Base-by-base conservation (phyloP, 2,113 vertebrate species). In the Eptesicus fuscus region DNA sequence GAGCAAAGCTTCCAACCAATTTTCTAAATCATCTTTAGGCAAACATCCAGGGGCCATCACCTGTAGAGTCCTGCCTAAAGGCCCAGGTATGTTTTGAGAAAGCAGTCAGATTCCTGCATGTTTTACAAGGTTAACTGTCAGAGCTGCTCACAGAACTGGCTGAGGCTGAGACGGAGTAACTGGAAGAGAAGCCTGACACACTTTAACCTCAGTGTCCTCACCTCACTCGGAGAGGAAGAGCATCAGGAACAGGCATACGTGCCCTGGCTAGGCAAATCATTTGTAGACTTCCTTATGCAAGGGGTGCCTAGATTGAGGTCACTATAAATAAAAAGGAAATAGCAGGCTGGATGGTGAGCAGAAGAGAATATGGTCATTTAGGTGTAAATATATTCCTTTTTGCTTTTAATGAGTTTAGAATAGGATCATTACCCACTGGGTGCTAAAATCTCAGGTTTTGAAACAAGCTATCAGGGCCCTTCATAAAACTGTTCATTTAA, bases 21-120 rank as follows among this genome's bases (percentile, higher is more conserved):
- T 97, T 97, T 87, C 96, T 94, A 95, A 94, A 92, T 95, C 91
- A 94, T 93, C 92, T 94, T 88, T 63, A 85, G 93, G 94, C 85
- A 96, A 94, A 96, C 70, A 94, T 88, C 96, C 93, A 95, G 85
- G 32, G 56, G 37, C 69, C 86, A 80, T 95, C 91, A 94, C 92
- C 88, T 93, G 69, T 83, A 90, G 90, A 89, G 30, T 85, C 73
- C 74, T 63, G 73, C 83, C 44, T 53, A 20, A 88, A 90, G 83
- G 69, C 20, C 16, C 74, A 70, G 96, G 88, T 95, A 86, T 53
- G 59, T 88, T 92, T 73, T 47, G 44, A 93, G 79, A 95, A 90
- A 88, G 44, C 56, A 90, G 90, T 79, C 69, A 83, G 88, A 94
- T 93, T 94, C 53, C 32, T 51, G 37, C 96, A 95, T 95, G 92